Conservation (phyloP, 2,888 invertebrate genomes). For the Panopea generosa region DNA sequence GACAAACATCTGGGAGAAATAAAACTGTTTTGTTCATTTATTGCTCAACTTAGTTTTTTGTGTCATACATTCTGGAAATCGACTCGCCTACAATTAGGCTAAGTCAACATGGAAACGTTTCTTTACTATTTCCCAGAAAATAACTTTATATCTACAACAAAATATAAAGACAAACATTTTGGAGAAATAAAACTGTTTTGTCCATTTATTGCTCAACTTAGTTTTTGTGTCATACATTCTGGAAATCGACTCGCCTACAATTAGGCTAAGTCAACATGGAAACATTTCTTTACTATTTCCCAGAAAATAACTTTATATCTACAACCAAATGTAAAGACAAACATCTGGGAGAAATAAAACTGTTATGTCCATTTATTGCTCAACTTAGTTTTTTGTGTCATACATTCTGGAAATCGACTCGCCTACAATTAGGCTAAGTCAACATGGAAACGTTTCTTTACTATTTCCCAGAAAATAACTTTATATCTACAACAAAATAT, state of each 20-base stretch:
- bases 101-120: conserved; percentile 41
- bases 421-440: conserved; percentile 9
- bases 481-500: neutral
- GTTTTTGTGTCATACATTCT: too few species aligned
- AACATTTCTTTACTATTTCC: neutral
- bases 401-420: conserved; percentile 40
- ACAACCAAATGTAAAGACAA: neutral
- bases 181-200: too few species aligned
- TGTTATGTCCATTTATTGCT: too few species aligned
- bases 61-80: conserved; percentile 42
- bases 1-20: too few species aligned
- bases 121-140: conserved; percentile 1
- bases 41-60: too few species aligned
- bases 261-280: neutral
- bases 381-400: conserved; percentile 10
- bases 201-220: too few species aligned
- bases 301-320: neutral
- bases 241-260: conserved; percentile 3
- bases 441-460: conserved; percentile 42
- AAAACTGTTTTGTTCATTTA: too few species aligned
- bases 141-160: neutral
- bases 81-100: conserved; percentile 8
- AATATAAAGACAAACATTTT: neutral
- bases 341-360: neutral
- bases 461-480: conserved; percentile 1